These are phyloP conservation scores for Drosophila ercepeae DNA, from an alignment of 1,140 invertebrate genomes.

Conservation along the genomic window DNA sequence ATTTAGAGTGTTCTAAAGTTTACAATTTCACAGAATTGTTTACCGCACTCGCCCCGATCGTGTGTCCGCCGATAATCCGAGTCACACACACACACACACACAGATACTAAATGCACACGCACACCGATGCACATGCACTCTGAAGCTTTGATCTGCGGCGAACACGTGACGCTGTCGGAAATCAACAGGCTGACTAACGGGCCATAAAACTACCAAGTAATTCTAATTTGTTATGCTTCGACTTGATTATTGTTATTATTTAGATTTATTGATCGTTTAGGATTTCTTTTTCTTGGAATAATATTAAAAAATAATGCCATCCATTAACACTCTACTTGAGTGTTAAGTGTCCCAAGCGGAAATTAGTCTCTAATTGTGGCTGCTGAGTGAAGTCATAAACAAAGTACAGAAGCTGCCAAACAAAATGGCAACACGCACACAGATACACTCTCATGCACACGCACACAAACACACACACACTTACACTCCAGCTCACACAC, in stretches of 20 bases:
- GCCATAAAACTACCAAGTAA: background rate
- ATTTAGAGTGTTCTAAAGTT: constrained; percentile 33
- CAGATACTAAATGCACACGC: constrained; percentile 1
- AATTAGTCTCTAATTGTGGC: constrained; percentile 30
- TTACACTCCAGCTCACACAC: too few relatives aligned
- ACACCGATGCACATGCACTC: constrained; percentile 8
- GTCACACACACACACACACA: constrained; percentile 32
- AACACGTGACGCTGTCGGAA: constrained; percentile 43
- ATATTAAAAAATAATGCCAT: too few relatives aligned
- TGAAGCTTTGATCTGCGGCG: constrained; percentile 17
- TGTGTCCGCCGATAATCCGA: constrained; percentile 35
- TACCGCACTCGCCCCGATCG: constrained; percentile 47
- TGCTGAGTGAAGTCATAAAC: constrained; percentile 33
- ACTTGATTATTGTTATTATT: background rate
- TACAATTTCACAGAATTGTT: constrained; percentile 66
- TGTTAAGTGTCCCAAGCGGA: background rate
- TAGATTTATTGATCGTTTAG: background rate
- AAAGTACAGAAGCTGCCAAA: constrained; percentile 26
- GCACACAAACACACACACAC: constrained; percentile 1
- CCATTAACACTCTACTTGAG: constrained; percentile 2
- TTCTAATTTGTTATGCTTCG: too few relatives aligned
- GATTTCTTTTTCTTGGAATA: background rate
- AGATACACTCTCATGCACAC: too few relatives aligned
- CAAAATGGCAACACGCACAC: constrained; percentile 18
- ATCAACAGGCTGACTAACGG: constrained; percentile 26